Evolutionary conservation across 2,888 invertebrate genomes (phyloP).

Genomic region (Meliscaeva auricollis): DNA sequence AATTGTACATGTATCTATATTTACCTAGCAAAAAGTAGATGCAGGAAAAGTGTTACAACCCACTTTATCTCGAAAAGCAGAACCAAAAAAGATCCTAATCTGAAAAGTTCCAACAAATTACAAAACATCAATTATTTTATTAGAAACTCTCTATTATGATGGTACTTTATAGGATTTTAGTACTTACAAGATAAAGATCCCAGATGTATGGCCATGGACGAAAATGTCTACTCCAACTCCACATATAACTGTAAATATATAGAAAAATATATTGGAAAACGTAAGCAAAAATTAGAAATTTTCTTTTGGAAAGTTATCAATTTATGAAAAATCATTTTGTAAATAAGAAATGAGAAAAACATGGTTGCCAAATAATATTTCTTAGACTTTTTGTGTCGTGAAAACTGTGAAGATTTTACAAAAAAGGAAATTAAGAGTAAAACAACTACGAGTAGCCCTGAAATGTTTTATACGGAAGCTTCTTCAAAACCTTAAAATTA

Average conservation of each 20-base stretch:
- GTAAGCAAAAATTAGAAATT: constrained; percentile 34
- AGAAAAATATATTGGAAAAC: constrained; percentile 32
- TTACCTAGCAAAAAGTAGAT: constrained; percentile 84
- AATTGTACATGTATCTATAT: constrained; percentile 43
- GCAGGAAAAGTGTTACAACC: constrained; percentile 87
- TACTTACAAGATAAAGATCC: constrained; percentile 88
- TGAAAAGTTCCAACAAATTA: constrained; percentile 82
- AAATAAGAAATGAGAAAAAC: neutral
- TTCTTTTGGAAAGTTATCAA: constrained; percentile 38
- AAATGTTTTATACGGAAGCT: too few relatives aligned
- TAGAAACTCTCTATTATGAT: neutral
- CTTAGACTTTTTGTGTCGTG: too few relatives aligned
- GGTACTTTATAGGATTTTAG: constrained; percentile 41
- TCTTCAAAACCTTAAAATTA: too few relatives aligned
- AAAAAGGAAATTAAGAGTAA: too few relatives aligned
- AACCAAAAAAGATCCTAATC: constrained; percentile 86
- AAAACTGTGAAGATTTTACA: too few relatives aligned
- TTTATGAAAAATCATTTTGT: constrained; percentile 34
- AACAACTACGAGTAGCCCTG: too few relatives aligned
- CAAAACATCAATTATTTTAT: constrained; percentile 29
- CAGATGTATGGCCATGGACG: constrained; percentile 86
- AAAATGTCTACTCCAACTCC: constrained; percentile 88
- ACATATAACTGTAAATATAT: constrained; percentile 86
- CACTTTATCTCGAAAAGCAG: constrained; percentile 88
- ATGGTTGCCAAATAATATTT: constrained; percentile 21